Conservation (phyloP, 2,113 vertebrate species). For the Crotalus viridis region DNA sequence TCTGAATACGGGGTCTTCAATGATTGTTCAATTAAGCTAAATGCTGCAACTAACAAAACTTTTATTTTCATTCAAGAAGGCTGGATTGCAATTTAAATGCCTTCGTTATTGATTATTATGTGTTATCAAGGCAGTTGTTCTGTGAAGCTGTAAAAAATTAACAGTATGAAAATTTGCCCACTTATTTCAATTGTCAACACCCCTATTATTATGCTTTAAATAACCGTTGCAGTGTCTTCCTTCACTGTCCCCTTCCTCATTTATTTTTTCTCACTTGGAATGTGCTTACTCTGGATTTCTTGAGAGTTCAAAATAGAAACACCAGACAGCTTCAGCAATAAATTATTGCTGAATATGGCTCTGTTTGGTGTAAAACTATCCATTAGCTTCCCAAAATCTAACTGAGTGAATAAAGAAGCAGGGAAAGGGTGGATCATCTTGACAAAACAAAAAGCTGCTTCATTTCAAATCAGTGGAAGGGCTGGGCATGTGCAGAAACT, state of each 20-base stretch:
- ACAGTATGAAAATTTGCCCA: slow-evolving; percentile 5
- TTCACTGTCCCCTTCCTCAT: neutral
- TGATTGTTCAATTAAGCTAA: slow-evolving; percentile 48
- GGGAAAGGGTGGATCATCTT: neutral
- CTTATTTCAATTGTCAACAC: slow-evolving; percentile 24
- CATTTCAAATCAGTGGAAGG: neutral
- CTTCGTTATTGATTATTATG: slow-evolving; percentile 36
- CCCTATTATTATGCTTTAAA: slow-evolving; percentile 7
- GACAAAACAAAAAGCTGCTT: neutral
- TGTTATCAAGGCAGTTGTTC: slow-evolving; percentile 44
- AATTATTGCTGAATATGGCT: neutral
- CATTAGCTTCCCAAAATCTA: neutral
- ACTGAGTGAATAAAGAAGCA: neutral
- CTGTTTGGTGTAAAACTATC: neutral
- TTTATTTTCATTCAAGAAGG: slow-evolving; percentile 40
- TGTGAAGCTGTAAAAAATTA: slow-evolving; percentile 10
- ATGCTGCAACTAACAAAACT: slow-evolving; percentile 23
- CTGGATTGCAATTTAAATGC: slow-evolving; percentile 23
- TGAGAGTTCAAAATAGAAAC: neutral
- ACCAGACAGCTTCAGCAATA: neutral
- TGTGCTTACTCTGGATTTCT: neutral
- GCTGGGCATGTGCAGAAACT: neutral
- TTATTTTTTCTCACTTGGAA: neutral
- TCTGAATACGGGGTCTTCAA: slow-evolving; percentile 42
- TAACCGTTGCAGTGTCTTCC: slow-evolving; percentile 1